A percentile compares a stretch with the other conserved stretches of the same genome.
phyloP scores from a whole-genome alignment of 2,888 invertebrate species.

The Drosophila kokeensis region DNA sequence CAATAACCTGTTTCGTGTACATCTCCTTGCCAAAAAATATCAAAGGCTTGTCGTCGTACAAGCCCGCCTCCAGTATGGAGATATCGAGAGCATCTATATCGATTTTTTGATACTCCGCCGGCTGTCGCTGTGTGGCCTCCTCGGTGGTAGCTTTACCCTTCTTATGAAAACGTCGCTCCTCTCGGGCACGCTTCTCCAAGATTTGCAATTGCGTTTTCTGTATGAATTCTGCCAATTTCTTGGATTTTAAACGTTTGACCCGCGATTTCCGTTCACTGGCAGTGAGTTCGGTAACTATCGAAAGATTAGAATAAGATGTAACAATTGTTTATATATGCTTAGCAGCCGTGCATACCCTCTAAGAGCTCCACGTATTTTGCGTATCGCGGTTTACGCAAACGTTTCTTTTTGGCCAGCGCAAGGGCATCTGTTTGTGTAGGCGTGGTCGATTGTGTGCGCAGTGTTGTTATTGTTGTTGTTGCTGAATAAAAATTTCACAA shows the following conservation, averaged over 20 bases:
- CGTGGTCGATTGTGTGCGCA: conserved; percentile 79
- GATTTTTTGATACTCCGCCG: conserved; percentile 83
- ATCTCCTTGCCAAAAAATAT: conserved; percentile 82
- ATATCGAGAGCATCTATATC: conserved; percentile 80
- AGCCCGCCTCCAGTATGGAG: conserved; percentile 70
- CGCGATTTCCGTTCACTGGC: conserved; percentile 89
- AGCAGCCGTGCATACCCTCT: conserved; percentile 86
- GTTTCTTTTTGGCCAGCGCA: conserved; percentile 61
- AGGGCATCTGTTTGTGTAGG: conserved; percentile 69
- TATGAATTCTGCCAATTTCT: conserved; percentile 89
- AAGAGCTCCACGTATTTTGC: conserved; percentile 89
- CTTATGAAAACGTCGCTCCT: conserved; percentile 53
- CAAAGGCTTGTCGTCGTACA: conserved; percentile 83
- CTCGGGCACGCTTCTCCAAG: conserved; percentile 67
- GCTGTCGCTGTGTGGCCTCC: conserved; percentile 57
- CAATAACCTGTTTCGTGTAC: conserved; percentile 66
- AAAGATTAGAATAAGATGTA: neutral
- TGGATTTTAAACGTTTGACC: conserved; percentile 88
- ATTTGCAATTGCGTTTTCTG: conserved; percentile 85
- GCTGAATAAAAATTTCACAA: conserved; percentile 4
- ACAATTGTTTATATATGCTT: neutral
- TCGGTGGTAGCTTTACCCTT: conserved; percentile 11
- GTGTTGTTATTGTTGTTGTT: conserved; percentile 17
- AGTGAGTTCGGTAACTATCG: conserved; percentile 87
- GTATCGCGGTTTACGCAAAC: conserved; percentile 70